Percentiles rank a stretch among this genome's conserved stretches.
Evolutionary conservation across 2,113 vertebrate genomes (phyloP).

Genomic region (Emydocephalus ijimae): DNA sequence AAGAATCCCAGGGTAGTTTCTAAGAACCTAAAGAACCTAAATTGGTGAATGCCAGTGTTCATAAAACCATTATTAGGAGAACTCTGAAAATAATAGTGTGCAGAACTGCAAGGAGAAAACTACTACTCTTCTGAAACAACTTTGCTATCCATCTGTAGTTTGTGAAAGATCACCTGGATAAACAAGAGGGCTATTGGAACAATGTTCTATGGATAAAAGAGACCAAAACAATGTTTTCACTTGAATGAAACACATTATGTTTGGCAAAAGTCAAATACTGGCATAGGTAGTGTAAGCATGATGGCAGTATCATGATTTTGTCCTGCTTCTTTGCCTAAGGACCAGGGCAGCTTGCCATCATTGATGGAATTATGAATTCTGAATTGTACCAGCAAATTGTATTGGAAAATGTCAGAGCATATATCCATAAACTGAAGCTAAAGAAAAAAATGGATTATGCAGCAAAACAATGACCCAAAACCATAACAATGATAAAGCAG

Average conservation of each 20-base stretch:
- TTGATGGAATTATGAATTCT: background rate
- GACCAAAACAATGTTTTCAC: background rate
- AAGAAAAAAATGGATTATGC: background rate
- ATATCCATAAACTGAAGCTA: background rate
- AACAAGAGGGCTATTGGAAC: background rate
- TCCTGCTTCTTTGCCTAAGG: background rate
- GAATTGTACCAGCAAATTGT: background rate
- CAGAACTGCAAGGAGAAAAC: background rate
- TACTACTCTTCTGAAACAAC: background rate
- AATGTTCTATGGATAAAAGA: background rate
- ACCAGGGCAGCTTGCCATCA: background rate
- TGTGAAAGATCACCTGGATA: background rate
- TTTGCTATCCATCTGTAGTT: background rate
- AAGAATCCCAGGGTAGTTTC: background rate
- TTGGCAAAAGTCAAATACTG: background rate
- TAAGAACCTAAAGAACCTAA: background rate
- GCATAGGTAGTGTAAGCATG: background rate
- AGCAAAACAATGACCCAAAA: background rate
- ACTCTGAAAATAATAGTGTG: background rate
- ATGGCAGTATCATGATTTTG: background rate
- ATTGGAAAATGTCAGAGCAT: background rate
- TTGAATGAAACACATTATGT: background rate
- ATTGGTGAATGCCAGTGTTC: background rate
- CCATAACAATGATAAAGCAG: background rate
- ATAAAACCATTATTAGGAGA: background rate